Evolutionary conservation across 1,140 invertebrate species (phyloP), one percentile per base, ranked within the genome.

Genomic region (Dolichoris vasculosae): DNA sequence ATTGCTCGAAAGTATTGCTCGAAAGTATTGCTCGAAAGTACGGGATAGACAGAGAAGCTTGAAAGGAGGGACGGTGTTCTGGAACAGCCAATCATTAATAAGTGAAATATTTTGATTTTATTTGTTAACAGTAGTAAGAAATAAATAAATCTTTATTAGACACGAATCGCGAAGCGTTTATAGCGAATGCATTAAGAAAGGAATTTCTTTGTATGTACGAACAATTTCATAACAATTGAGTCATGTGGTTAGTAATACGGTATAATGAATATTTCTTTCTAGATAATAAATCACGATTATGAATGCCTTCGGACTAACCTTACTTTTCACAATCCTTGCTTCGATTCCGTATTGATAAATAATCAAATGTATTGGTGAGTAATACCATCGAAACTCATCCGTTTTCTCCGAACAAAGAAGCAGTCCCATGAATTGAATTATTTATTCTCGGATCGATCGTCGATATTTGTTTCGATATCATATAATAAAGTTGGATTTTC

Each of bases 181-280:
- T 17, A n/a, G 23, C 17, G 7, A 63, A 32, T 30, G 63, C 63
- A 64, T 30, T 40, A 9, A 23, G 67, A 23, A 40, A 71, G 67
- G 38, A 38, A 69, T 69, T 69, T 69, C 13, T 38, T 69, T 69
- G 15, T 1, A 69, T 35, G 32, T 17, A 38, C 11, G n/a, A 30
- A 38, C 2, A 69, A 69, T 69, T 69, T 69, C 67, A 69, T 15
- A 69, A 69, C 32, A 69, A 69, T 69, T 40, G 69, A 71, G 69
- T 30, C 30, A 35, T 35, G 15, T 30, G 23, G 23, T 17, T 59
- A 59, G 32, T 8, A 67, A 30, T 63, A 11, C 4, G 4, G 26
- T 30, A 2, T 11, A 32, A 67, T 67, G 32, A 30, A 67, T 67
- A 67, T 13, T 67, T 67, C 63, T 67, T 35, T 35, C n/a, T 35